These are phyloP conservation scores for Coboldia fuscipes DNA, from an alignment of 1,140 invertebrate genomes.

Conservation along the genomic window DNA sequence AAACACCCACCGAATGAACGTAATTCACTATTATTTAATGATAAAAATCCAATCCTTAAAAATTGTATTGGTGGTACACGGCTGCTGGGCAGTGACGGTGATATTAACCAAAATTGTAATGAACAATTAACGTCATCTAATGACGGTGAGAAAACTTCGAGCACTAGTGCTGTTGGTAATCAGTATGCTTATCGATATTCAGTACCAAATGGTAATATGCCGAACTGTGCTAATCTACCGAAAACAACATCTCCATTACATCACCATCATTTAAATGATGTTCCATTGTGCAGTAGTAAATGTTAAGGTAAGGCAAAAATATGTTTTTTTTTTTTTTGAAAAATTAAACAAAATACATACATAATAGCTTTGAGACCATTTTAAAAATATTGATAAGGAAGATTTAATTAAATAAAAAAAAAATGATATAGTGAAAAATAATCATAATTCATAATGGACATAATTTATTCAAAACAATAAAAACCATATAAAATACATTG, in stretches of 20 bases:
- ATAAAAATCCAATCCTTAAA: background rate
- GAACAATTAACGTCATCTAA: background rate
- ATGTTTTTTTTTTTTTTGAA: no score
- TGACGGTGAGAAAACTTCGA: no score
- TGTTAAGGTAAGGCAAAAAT: no score
- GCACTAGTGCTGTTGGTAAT: no score
- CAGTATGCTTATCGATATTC: background rate
- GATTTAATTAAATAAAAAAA: no score
- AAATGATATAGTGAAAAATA: no score
- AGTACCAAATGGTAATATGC: background rate
- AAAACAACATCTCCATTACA: background rate
- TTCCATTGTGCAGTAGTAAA: background rate
- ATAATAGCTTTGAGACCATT: no score
- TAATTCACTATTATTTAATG: constrained; percentile 1
- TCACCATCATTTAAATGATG: background rate
- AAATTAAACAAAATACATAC: no score
- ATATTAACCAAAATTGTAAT: constrained; percentile 2
- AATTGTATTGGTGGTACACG: background rate
- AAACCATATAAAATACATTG: no score
- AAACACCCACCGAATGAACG: background rate
- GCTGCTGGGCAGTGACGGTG: background rate
- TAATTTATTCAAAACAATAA: no score
- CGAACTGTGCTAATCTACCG: background rate
- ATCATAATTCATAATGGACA: no score
- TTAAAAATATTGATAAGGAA: no score